Base-by-base conservation (phyloP, 2,113 vertebrate species). In the Hippopotamus amphibius region DNA sequence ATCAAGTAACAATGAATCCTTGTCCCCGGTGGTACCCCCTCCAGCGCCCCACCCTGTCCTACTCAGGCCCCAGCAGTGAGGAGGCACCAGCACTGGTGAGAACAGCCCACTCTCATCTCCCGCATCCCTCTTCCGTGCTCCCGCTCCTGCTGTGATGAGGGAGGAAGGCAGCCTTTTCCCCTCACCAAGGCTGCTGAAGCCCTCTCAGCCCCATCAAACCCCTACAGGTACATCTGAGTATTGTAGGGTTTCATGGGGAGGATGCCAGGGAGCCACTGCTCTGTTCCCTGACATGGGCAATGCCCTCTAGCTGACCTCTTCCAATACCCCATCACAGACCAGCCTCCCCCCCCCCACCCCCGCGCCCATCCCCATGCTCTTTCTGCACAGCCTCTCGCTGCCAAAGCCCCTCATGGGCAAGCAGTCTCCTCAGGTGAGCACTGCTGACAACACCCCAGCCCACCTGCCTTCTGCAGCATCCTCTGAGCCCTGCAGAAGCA, bases 361-460 rank as follows among this genome's bases (percentile, higher is more conserved):
- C 28, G 0, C 6, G 11, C 14, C 17, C 0, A 0, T 0, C 11
- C 28, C 59, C 5, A 5, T 1, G 7, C 22, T 50, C 43, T n/a
- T 30, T 30, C n/a, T 65, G 16, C 11, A 21, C 53, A 48, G 59
- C 14, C 84, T 79, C 69, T 22, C 68, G 43, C 48, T 59, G 37
- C 43, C 71, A 57, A 57, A 28, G 1, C 13, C 33, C 37, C 33
- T 85, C 24, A 57, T 1, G 16, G 37, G 24, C 50, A 69, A 8
- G 41, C 26, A 15, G 21, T 80, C 66, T 66, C 16, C 41, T 26
- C 46, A 2, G 16, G 43, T 57, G 57, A 66, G 19, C 30, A 57
- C 28, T 48, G 19, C 30, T 84, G 17, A 26, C n/a, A 46, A 88
- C 59, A 72, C 11, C 71, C 48, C 71, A 87, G 87, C 6, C 7